Percentiles rank a stretch among this genome's conserved stretches.
phyloP scores from a whole-genome alignment of 2,888 invertebrate genomes.

The Cyrtodaria siliqua region DNA sequence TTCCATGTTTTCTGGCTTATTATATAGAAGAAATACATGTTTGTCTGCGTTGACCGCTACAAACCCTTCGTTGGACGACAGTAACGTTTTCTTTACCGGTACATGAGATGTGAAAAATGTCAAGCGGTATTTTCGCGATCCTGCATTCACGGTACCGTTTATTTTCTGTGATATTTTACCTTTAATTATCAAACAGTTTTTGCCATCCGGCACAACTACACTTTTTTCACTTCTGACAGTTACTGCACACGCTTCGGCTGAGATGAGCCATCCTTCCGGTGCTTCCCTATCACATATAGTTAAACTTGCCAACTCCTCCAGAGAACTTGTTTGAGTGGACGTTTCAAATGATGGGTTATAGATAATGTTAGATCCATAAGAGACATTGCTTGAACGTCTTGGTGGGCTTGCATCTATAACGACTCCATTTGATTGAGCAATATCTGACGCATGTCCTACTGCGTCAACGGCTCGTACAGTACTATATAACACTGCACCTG shows the following conservation, averaged over 20 bases:
- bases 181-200: constrained; percentile 4
- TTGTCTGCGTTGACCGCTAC: constrained; percentile 10
- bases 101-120: constrained; percentile 34
- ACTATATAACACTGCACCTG: constrained; percentile 20
- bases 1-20: constrained; percentile 7
- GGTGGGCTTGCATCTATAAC: constrained; percentile 44
- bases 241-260: not conserved
- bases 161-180: constrained; percentile 20
- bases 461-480: constrained; percentile 39
- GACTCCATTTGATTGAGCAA: constrained; percentile 42
- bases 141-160: not conserved
- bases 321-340: not conserved
- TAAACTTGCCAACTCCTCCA: constrained; percentile 2
- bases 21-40: constrained; percentile 29
- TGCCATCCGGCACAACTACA: constrained; percentile 8
- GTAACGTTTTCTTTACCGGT: not conserved
- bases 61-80: constrained; percentile 26
- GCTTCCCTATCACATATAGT: not conserved
- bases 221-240: not conserved
- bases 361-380: constrained; percentile 27
- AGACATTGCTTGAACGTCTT: constrained; percentile 10
- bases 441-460: constrained; percentile 33
- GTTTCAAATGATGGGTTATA: constrained; percentile 40
- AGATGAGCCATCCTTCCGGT: not conserved
- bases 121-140: not conserved